Conservation (phyloP, 2,797 vertebrate species). For the Pagetopsis macropterus region DNA sequence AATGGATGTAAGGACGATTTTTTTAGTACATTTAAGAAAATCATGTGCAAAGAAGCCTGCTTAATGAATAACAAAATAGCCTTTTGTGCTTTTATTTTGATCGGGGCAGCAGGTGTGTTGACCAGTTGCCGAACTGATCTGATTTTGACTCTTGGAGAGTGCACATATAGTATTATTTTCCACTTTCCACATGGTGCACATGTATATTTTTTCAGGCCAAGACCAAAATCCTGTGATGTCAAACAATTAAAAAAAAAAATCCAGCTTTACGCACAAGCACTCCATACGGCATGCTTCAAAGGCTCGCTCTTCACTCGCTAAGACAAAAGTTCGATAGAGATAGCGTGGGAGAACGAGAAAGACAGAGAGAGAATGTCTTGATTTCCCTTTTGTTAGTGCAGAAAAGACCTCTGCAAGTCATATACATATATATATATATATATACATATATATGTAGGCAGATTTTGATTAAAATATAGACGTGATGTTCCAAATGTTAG, state of each 20-base stretch:
- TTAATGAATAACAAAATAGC: background rate
- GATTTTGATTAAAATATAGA: constrained; percentile 4
- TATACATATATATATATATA: too few species aligned
- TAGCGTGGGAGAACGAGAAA: constrained; percentile 58
- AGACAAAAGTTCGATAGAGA: constrained; percentile 50
- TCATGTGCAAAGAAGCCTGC: background rate
- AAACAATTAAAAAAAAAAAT: constrained; percentile 46
- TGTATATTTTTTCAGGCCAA: constrained; percentile 59
- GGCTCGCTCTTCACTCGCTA: constrained; percentile 30
- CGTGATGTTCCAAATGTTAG: background rate
- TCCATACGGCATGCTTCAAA: constrained; percentile 57
- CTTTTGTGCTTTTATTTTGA: background rate
- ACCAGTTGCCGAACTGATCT: background rate
- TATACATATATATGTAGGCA: background rate
- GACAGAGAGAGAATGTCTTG: constrained; percentile 36
- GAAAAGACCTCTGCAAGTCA: background rate
- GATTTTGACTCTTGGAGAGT: background rate
- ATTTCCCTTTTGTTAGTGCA: constrained; percentile 26
- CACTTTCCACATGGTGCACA: constrained; percentile 18
- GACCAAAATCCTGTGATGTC: constrained; percentile 39
- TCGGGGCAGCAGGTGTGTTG: constrained; percentile 1
- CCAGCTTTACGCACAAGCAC: constrained; percentile 14
- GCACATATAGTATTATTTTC: background rate
- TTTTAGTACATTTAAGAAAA: background rate
- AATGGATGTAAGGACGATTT: background rate